Percentiles rank a stretch among this genome's conserved stretches.
phyloP scores from a whole-genome alignment of 2,888 invertebrate species.

The Hypolimnas misippus region DNA sequence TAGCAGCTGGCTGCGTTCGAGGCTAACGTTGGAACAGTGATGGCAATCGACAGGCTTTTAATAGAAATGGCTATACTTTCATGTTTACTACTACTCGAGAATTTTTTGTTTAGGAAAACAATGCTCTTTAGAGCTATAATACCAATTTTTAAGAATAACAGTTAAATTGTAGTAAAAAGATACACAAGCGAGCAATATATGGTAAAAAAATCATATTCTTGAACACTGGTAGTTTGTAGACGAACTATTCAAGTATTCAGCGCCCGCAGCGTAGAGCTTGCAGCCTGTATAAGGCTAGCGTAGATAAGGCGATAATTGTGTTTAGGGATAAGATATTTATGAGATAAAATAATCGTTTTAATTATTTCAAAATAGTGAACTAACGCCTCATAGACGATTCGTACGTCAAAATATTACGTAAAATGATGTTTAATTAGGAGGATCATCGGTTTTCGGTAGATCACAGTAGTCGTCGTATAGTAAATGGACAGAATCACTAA shows the following conservation, averaged over 20 bases:
- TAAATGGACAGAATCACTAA: too few relatives aligned
- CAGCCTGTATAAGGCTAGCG: neutral
- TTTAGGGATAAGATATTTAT: neutral
- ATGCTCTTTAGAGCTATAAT: neutral
- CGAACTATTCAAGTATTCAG: neutral
- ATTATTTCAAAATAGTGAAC: too few relatives aligned
- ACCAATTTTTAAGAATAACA: neutral
- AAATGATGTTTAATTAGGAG: neutral
- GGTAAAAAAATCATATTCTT: neutral
- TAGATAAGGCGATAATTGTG: neutral
- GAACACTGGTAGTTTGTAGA: neutral
- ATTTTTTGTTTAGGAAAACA: too few relatives aligned
- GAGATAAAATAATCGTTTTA: neutral
- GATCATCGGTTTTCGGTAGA: neutral
- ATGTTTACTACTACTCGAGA: neutral
- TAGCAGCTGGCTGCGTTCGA: constrained; percentile 7
- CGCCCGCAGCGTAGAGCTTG: neutral
- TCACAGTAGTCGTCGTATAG: neutral
- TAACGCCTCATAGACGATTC: too few relatives aligned
- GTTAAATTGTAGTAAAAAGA: neutral
- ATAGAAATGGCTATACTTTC: neutral
- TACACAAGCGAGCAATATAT: neutral
- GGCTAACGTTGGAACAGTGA: neutral
- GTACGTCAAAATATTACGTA: too few relatives aligned
- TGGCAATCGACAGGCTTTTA: neutral